Evolutionary conservation across 2,113 vertebrate species (phyloP).

Genomic region (Odocoileus hemionus): DNA sequence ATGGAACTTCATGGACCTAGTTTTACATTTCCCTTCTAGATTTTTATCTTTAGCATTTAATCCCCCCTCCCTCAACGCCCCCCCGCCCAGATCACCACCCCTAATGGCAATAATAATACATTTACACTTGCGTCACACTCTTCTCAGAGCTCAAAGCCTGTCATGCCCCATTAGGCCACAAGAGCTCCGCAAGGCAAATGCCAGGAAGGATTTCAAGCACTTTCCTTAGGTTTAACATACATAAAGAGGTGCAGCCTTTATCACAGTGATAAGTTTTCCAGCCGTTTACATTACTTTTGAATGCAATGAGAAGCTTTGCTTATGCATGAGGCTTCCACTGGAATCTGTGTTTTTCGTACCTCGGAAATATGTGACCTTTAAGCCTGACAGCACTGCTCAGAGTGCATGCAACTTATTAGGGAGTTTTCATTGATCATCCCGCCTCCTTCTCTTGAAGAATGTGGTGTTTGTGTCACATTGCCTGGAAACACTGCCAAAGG

Average conservation of each 20-base stretch:
- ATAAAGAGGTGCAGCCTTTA: slow-evolving; percentile 55
- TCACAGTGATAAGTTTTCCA: slow-evolving; percentile 51
- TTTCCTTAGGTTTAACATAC: slow-evolving; percentile 57
- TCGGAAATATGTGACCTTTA: slow-evolving; percentile 70
- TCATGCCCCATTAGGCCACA: slow-evolving; percentile 58
- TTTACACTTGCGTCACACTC: slow-evolving; percentile 27
- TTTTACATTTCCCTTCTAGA: slow-evolving; percentile 58
- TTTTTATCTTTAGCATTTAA: slow-evolving; percentile 58
- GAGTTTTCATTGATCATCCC: slow-evolving; percentile 49
- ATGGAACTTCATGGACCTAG: slow-evolving; percentile 33
- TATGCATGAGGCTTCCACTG: slow-evolving; percentile 5
- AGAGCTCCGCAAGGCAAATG: slow-evolving; percentile 59
- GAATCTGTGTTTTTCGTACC: slow-evolving; percentile 37
- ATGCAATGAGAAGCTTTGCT: slow-evolving; percentile 42
- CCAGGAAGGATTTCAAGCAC: slow-evolving; percentile 56
- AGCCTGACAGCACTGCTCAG: slow-evolving; percentile 49
- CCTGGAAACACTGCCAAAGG: slow-evolving; percentile 44
- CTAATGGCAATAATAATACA: slow-evolving; percentile 53
- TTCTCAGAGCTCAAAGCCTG: background rate
- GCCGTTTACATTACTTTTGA: slow-evolving; percentile 47
- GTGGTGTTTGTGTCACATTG: slow-evolving; percentile 30
- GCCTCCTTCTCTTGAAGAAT: slow-evolving; percentile 37
- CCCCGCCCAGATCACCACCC: slow-evolving; percentile 16
- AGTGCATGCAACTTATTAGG: slow-evolving; percentile 55
- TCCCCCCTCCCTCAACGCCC: background rate